Evolutionary conservation across 2,888 invertebrate genomes (phyloP), one percentile per base, ranked within the genome.

Genomic region (Dione vanillae): DNA sequence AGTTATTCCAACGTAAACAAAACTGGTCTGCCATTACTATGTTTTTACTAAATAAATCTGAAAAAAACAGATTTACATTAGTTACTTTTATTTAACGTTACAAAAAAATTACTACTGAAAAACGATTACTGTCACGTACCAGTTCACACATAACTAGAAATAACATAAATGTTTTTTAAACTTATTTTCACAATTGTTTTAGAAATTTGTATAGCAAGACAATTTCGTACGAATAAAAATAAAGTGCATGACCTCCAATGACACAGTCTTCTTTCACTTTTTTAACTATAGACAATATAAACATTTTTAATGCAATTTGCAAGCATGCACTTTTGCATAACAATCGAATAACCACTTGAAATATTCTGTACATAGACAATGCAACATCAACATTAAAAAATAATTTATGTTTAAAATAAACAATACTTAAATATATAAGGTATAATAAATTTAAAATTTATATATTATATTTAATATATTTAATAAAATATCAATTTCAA

Each of bases 1-100:
- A 96, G 85, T 96, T 96, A 86, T 96, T 96, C 96, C 96, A 96
- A 90, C 95, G 95, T 85, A 96, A 94, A 90, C 96, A 96, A 85
- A 96, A 96, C 85, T 96, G 95, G 88, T 96, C 95, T 82, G 93
- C 92, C 93, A 94, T 94, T 79, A 86, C 87, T 89, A 88, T 78
- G 84, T 81, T 78, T 80, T 80, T 81, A 82, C 77, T 76, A 74
- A 74, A 75, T 80, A 84, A 72, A 80, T 78, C 81, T 80, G n/a
- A n/a, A 79, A 80, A 81, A 83, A 83, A 79, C 72, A 78, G 77
- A 77, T 76, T 74, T 74, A 76, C 61, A 75, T 72, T 78, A 72
- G 61, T 74, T 67, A 67, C 58, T 74, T 72, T 62, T 65, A 49
- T 49, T 69, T 20, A 47, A 14, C 27, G 41, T 56, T 20, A 52